Base-by-base conservation (phyloP, 2,113 vertebrate species). In the Oxyura jamaicensis region DNA sequence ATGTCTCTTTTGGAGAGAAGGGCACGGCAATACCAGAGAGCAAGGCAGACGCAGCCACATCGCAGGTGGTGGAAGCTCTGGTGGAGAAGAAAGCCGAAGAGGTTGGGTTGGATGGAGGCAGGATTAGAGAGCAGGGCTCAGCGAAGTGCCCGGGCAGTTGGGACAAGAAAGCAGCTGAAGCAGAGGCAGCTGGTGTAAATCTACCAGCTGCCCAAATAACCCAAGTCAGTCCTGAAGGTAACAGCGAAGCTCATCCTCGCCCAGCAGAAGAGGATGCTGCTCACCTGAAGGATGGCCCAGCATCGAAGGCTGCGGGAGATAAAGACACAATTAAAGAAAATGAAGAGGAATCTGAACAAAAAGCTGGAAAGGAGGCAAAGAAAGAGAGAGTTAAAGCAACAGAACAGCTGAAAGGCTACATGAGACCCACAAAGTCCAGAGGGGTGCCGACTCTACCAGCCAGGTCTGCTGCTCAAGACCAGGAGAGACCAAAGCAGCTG, bases 381-480 rank as follows among this genome's bases (percentile, higher is more conserved):
- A 97, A 78, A 2, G 97, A 95, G 31, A 76, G 81, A 55, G 44
- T 12, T 23, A 97, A 86, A 93, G 84, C 60, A 5, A 29, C 90
- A 3, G 97, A 97, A 21, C 95, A 90, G 10, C 12, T 98, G 10
- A 98, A 97, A 95, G 97, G 98, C 93, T 98, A 98, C 97, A 98
- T 98, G 98, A 98, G 98, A 86, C 98, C 98, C 52, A 98, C 98
- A 3, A 98, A 97, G 79, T 76, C 98, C 3, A 93, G 98, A 31
- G 98, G 97, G 48, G 89, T 82, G 35, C 14, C 96, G 10, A 18
- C 96, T 5, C 46, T 12, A 59, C 58, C 48, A 19, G 86, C 91
- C 23, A 95, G 96, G 56, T 12, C 95, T 17, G 8, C 93, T 4
- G 68, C 41, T 36, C 91, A 60, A 5, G 96, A 86, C 6, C 89